phyloP scores from a whole-genome alignment of 1,140 invertebrate species.

The Achatina immaculata region DNA sequence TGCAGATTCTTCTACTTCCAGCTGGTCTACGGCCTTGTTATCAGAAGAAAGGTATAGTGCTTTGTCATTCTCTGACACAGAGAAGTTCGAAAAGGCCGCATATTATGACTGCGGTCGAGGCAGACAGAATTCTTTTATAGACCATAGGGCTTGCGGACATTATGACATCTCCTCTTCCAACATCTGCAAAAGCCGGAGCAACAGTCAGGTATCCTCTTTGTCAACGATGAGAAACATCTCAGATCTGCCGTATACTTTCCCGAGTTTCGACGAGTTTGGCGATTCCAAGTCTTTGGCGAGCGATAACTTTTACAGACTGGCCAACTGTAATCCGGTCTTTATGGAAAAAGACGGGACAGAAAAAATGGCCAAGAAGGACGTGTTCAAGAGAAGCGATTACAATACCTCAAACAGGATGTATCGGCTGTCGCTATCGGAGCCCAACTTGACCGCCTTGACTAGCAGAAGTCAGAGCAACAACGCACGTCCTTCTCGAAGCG shows the following conservation, averaged over 20 bases:
- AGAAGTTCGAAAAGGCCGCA: too few relatives aligned
- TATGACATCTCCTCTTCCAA: too few relatives aligned
- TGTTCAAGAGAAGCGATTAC: neutral
- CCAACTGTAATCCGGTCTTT: too few relatives aligned
- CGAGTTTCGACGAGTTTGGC: neutral
- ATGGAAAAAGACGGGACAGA: too few relatives aligned
- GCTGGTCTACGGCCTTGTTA: neutral
- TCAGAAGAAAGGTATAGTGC: too few relatives aligned
- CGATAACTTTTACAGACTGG: neutral
- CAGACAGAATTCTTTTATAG: too few relatives aligned
- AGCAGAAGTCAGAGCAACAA: neutral
- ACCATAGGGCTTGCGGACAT: too few relatives aligned
- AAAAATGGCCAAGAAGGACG: neutral
- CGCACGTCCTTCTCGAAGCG: neutral
- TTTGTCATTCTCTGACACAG: too few relatives aligned
- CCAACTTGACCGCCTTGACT: neutral
- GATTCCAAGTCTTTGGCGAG: neutral
- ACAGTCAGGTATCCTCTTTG: neutral
- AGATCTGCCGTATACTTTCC: neutral
- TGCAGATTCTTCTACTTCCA: neutral
- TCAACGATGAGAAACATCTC: constrained; percentile 11
- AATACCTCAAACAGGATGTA: neutral
- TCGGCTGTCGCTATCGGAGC: neutral
- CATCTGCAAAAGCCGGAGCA: neutral
- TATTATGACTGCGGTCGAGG: too few relatives aligned